These are phyloP conservation scores for Antechinus flavipes DNA, from an alignment of 2,113 vertebrate genomes.

Conservation along the genomic window DNA sequence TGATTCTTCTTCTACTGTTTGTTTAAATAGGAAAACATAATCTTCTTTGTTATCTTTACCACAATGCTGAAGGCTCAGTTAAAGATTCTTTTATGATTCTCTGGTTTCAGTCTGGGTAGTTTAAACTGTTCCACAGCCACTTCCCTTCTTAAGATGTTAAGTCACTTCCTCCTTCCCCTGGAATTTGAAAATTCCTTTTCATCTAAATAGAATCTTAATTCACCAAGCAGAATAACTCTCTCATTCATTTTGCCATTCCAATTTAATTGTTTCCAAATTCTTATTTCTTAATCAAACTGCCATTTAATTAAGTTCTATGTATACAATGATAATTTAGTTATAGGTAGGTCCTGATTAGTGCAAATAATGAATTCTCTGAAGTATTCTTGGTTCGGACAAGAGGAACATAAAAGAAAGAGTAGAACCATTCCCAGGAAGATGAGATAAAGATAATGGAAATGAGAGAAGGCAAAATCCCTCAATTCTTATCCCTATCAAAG, in stretches of 20 bases:
- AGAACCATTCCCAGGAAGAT: not conserved
- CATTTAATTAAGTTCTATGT: not conserved
- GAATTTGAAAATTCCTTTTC: conserved; percentile 63
- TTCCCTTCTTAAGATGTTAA: not conserved
- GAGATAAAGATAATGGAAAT: not conserved
- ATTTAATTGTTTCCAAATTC: conserved; percentile 42
- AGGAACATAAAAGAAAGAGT: not conserved
- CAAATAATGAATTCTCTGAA: not conserved
- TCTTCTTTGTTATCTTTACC: not conserved
- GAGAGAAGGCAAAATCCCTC: not conserved
- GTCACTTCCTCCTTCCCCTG: not conserved
- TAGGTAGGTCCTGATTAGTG: not conserved
- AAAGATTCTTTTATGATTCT: not conserved
- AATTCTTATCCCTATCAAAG: not conserved
- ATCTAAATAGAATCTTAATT: conserved; percentile 45
- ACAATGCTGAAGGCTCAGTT: not conserved
- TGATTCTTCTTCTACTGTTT: not conserved
- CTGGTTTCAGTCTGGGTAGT: not conserved
- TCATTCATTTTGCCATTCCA: conserved; percentile 10
- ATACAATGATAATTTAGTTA: not conserved
- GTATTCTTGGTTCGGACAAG: not conserved
- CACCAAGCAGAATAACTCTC: conserved; percentile 20
- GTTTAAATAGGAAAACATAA: not conserved
- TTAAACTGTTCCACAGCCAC: not conserved
- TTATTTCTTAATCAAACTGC: conserved; percentile 9